Evolutionary conservation across 37 sponge, comb jelly and placozoan species (phyloP).

Genomic region (Axinella damicornis): DNA sequence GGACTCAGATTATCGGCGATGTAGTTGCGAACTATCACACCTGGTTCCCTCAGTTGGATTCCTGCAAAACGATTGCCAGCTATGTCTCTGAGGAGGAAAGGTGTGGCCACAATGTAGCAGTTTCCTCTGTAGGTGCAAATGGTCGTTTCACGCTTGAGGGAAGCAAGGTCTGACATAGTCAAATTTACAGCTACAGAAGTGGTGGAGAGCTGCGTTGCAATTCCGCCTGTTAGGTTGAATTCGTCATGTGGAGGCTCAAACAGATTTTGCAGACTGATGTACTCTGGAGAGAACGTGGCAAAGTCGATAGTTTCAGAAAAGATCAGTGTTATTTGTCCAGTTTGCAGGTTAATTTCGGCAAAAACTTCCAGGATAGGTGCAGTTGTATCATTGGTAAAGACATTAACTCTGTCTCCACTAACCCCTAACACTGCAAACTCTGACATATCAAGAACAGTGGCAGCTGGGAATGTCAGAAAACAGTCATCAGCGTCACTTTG

Average conservation of each 20-base stretch:
- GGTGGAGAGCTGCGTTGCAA: constrained; percentile 15
- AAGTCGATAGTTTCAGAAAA: constrained; percentile 82
- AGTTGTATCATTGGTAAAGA: constrained; percentile 74
- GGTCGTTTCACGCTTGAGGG: constrained; percentile 57
- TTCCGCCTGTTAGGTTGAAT: constrained; percentile 78
- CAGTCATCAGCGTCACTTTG: constrained; percentile 50
- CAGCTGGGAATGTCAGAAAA: constrained; percentile 58
- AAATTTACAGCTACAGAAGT: constrained; percentile 58
- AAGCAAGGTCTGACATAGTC: constrained; percentile 72
- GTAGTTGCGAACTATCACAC: constrained; percentile 68
- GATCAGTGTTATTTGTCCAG: constrained; percentile 67
- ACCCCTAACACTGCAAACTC: constrained; percentile 47
- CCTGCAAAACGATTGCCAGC: constrained; percentile 73
- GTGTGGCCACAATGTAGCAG: constrained; percentile 69
- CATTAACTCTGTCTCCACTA: constrained; percentile 8
- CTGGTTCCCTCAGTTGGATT: constrained; percentile 49
- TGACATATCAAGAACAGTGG: constrained; percentile 72
- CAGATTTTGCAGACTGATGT: constrained; percentile 79
- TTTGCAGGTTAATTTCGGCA: constrained; percentile 79
- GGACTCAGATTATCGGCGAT: constrained; percentile 70
- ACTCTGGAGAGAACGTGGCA: constrained; percentile 48
- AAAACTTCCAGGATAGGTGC: constrained; percentile 70
- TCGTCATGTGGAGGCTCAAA: constrained; percentile 71
- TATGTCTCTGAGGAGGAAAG: constrained; percentile 64
- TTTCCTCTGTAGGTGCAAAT: constrained; percentile 87